Base-by-base conservation (phyloP, 1,140 invertebrate genomes). In the Cephus cinctus region DNA sequence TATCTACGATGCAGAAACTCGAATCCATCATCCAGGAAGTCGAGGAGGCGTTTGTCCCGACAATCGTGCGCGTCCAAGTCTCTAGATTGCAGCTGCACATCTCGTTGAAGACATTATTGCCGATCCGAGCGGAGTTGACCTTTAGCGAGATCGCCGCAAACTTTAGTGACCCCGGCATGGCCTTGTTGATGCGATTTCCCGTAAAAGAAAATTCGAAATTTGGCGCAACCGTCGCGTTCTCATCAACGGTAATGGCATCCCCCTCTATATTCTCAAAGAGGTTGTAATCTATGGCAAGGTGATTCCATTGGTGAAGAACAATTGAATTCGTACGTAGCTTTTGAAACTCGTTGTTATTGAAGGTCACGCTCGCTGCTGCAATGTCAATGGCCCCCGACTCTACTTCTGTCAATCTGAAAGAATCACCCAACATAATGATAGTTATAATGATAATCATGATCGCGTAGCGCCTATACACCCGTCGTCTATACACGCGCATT, bases 1-100 rank as follows among this genome's bases (percentile, higher is more conserved):
- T 67, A 52, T 83, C 79, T 0, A 86, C 77, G 9, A 78, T 77
- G 57, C 86, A 89, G 52, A 78, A 83, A 59, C 83, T 86, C 16
- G 82, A 80, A 40, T 79, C 68, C 59, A 79, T 76, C 51, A 63
- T 78, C 75, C 50, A 69, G 47, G 54, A 63, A 42, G 45, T 54
- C 15, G 63, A 67, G n/a, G n/a, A n/a, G 30, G 56, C 62, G 47
- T 75, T 66, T 15, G 58, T 74, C 2, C 68, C 76, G 2, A 81
- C 71, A 4, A 82, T 67, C 43, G 76, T 66, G 1, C 64, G 62
- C 15, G 86, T 59, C 80, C 81, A 85, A 15, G 64, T 52, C 9
- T 76, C 75, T 19, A 86, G 74, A 36, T 81, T 78, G 61, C 86
- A 88, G 43, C 78, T 75, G 56, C 86, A 88, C 2, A 71, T 64